Base-by-base conservation (phyloP, 2,113 vertebrate genomes). In the Phyllopteryx taeniolatus region DNA sequence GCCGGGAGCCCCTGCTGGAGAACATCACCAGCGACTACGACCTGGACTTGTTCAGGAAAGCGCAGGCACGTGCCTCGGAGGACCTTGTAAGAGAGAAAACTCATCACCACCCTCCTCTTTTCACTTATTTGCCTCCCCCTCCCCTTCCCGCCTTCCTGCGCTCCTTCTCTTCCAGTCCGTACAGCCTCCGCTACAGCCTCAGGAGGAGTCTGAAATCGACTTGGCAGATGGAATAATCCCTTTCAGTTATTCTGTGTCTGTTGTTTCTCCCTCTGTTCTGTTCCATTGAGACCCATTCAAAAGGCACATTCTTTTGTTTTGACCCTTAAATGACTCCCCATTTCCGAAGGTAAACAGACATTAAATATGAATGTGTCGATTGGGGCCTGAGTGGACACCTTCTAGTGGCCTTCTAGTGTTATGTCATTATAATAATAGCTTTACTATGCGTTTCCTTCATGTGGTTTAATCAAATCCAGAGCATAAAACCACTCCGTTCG, bases 11-110 rank as follows among this genome's bases (percentile, higher is more conserved):
- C 13, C 93, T 98, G 1, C 87, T 99, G 82, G 97, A 99, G 88
- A 98, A 99, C 93, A 95, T 99, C 92, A 99, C 98, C 13, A 98
- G 97, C 35, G 97, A 99, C 85, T 99, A 98, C 59, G 98, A 99
- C 91, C 93, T 99, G 33, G 97, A 99, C 91, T 95, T 99, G 78
- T 99, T 99, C 93, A 94, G 97, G 79, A 95, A 98, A 93, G 98
- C 98, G 0, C 98, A 99, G 90, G 97, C 97, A 76, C 93, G 98
- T 79, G 96, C 97, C 7, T 98, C 96, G 22, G 96, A 98, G 68
- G 96, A 98, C 92, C 93, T 98, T 95, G 98, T 99, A 94, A 96
- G 95, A 92, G 89, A 93, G 91, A 92, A 87, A 90, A 82, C 83
- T 89, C 86, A 92, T 90, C 85, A 7, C 76, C 86, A 83, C 47